Evolutionary conservation across 1,140 invertebrate genomes (phyloP), one percentile per base, ranked within the genome.

Genomic region (Doryteuthis pealeii): DNA sequence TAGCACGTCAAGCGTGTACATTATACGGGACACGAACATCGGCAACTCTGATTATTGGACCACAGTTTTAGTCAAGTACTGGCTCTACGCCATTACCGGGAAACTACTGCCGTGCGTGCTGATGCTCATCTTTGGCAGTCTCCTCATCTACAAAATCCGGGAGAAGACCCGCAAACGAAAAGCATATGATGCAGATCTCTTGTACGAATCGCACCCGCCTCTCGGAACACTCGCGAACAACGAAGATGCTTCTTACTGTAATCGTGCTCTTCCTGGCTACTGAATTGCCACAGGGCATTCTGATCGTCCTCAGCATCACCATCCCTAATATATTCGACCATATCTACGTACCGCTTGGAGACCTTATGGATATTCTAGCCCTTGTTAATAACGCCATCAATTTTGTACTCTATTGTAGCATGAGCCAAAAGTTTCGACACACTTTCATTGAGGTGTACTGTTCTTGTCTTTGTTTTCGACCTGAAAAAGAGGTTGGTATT

Each of bases 341-440:
- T 15, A 85, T 89, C 30, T 90, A 90, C 73, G 62, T 80, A 33
- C 82, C 87, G n/a, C 92, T 96, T 67, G 95, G 95, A 1, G 94
- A 96, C 83, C 80, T 97, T 22, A 96, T 97, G 93, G 96, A 98
- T 84, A 92, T 96, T n/a, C 87, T 97, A 70, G 96, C 96, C 0
- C 88, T 98, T 6, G 88, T 97, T 45, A 98, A 97, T 87, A 95
- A 94, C 8, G 93, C 94, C 8, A 93, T 98, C 33, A 97, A 96
- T 82, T 97, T 98, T 83, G 92, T 98, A 62, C 89, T 98, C 1
- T 98, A 98, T 83, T 97, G 96, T 79, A 92, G 93, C 31, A 98
- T 98, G 96, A 96, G 94, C 68, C 90, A 93, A 35, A 95, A 97
- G 89, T 98, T 98, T 85, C 90, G 96, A 14, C 91, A 92, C 58